Evolutionary conservation across 2,888 invertebrate genomes (phyloP).

Genomic region (Drosophila falleni): DNA sequence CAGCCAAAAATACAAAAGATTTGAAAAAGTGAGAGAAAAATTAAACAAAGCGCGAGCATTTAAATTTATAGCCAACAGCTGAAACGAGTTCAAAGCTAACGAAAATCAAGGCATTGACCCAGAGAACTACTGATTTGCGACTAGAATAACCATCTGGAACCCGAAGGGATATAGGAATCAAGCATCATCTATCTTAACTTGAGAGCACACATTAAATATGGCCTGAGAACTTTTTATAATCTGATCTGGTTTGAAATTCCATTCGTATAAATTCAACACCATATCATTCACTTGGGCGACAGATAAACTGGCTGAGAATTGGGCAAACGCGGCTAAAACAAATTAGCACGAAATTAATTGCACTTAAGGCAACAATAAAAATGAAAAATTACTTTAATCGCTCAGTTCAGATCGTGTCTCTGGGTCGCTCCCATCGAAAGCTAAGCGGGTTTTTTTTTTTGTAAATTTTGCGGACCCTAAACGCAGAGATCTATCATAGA

Average conservation of each 20-base stretch:
- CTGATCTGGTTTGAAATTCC: conserved; percentile 28
- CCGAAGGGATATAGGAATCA: conserved; percentile 10
- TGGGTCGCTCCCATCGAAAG: conserved; percentile 52
- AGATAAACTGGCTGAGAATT: conserved; percentile 20
- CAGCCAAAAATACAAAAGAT: conserved; percentile 42
- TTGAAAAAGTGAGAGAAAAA: background rate
- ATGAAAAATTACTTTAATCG: conserved; percentile 67
- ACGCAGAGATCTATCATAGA: conserved; percentile 38
- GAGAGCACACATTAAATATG: conserved; percentile 12
- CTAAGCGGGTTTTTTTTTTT: conserved; percentile 18
- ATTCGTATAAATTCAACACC: conserved; percentile 17
- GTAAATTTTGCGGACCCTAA: conserved; percentile 1
- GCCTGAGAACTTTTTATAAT: conserved; percentile 53
- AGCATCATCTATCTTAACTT: conserved; percentile 14
- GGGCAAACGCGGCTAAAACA: conserved; percentile 43
- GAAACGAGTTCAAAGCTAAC: conserved; percentile 56
- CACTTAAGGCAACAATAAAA: conserved; percentile 70
- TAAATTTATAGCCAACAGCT: conserved; percentile 57
- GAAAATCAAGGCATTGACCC: conserved; percentile 68
- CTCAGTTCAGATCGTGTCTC: conserved; percentile 48
- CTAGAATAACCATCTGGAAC: conserved; percentile 15
- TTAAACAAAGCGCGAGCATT: conserved; percentile 20
- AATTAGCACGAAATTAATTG: conserved; percentile 78
- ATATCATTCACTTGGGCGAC: conserved; percentile 15
- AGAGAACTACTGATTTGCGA: conserved; percentile 63